Evolutionary conservation across 2,888 invertebrate genomes (phyloP), one percentile per base, ranked within the genome.

Genomic region (Nasonia oneida): DNA sequence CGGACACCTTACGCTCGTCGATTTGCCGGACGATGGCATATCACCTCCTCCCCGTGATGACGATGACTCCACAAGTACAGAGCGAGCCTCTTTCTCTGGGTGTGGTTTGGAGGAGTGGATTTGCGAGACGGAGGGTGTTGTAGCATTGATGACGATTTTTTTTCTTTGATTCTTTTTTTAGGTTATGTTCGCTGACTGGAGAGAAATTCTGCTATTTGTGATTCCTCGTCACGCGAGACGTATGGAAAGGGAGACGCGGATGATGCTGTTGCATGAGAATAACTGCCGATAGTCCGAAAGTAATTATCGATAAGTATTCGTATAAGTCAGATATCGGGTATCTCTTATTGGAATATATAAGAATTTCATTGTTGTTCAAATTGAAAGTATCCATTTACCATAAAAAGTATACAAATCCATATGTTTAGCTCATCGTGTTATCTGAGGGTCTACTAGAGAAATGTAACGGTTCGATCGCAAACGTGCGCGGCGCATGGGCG

Each of bases 1-100:
- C 47, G 67, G 53, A 79, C 67, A 70, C 39, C 15, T 50, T 47
- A 39, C 64, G 42, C 64, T 78, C 47, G 61, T 42, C 29, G 61
- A 42, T 23, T 42, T 42, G 42, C 39, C n/a, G 64, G 61, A 14
- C 23, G 42, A 23, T 12, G 42, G 23, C 39, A 64, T 42, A 39
- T 64, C 42, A 10, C 39, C 39, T 33, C 47, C 39, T 33, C 23
- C 4, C 18, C n/a, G 29, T 53, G 18, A 15, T 53, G 23, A 18
- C n/a, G 57, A 15, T 37, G 33, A 39, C 57, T 76, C 18, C 57
- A 23, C 42, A n/a, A 74, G 15, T 42, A 42, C 5, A 10, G 8
- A 18, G 61, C 18, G 61, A 6, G 3, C 18, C 42, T 10, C 12
- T 47, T 12, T 47, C 39, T 71, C 6, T n/a, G 18, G 71, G 39